phyloP scores from a whole-genome alignment of 2,797 vertebrate species.

The Sebastes nivosus region DNA sequence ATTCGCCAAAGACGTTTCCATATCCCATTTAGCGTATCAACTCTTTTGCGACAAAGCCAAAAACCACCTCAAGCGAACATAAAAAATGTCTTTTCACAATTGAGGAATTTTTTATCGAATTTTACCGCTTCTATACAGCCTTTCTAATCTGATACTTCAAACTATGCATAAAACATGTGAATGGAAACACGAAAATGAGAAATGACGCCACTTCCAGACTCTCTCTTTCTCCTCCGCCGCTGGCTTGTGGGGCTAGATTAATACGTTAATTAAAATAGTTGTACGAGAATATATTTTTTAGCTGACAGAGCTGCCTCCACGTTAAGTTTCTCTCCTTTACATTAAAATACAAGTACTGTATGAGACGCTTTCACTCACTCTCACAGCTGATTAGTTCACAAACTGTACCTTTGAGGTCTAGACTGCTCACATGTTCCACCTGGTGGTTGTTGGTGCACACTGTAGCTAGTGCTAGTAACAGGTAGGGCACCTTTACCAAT shows the following conservation, averaged over 20 bases:
- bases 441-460: not conserved
- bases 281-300: not conserved
- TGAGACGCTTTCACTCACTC: not conserved
- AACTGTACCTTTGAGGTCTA: not conserved
- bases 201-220: not conserved
- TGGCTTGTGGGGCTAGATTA: not conserved
- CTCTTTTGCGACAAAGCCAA: too few relatives aligned
- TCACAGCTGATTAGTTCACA: not conserved
- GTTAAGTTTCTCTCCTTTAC: too few relatives aligned
- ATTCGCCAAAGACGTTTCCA: too few relatives aligned
- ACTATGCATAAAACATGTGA: too few relatives aligned
- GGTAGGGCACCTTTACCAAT: not conserved
- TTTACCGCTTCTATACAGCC: too few relatives aligned
- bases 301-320: not conserved
- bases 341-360: not conserved
- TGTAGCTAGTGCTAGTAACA: rapidly evolving
- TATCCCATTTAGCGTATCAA: too few relatives aligned
- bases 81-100: too few relatives aligned
- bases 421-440: not conserved
- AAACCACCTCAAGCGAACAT: too few relatives aligned
- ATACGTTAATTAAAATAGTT: not conserved
- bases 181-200: not conserved
- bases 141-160: too few relatives aligned
- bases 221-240: not conserved
- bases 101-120: too few relatives aligned